Conservation (phyloP, 2,113 vertebrate species). For the Uria aalge region DNA sequence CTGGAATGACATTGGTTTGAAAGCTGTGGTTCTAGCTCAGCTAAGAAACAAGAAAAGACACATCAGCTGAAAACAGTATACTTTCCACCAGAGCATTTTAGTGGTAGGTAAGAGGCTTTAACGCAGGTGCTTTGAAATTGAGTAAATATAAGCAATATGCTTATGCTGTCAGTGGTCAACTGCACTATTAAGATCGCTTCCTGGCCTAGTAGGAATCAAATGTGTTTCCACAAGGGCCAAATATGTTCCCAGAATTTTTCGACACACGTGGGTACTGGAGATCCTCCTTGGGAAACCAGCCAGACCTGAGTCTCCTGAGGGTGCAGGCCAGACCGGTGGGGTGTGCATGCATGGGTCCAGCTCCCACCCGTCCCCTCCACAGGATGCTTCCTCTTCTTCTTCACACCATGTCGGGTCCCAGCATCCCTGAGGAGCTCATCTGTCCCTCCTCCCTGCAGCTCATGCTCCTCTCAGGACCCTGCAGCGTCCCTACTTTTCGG, state of each 20-base stretch:
- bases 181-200: background rate
- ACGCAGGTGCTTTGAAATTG: background rate
- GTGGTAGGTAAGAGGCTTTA: background rate
- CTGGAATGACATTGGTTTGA: background rate
- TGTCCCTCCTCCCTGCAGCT: background rate
- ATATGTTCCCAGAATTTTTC: background rate
- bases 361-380: background rate
- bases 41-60: background rate
- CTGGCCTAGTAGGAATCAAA: background rate
- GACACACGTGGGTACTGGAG: rapidly evolving
- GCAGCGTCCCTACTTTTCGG: background rate
- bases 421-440: background rate
- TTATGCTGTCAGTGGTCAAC: background rate
- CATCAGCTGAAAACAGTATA: background rate
- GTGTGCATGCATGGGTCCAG: rapidly evolving
- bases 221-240: background rate
- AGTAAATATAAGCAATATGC: background rate
- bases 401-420: rapidly evolving
- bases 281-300: background rate
- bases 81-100: background rate
- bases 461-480: rapidly evolving
- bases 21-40: background rate
- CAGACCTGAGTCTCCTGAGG: background rate
- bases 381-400: background rate
- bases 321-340: rapidly evolving